Conservation (phyloP, 2,888 invertebrate genomes). For the Platypus cylindrus region DNA sequence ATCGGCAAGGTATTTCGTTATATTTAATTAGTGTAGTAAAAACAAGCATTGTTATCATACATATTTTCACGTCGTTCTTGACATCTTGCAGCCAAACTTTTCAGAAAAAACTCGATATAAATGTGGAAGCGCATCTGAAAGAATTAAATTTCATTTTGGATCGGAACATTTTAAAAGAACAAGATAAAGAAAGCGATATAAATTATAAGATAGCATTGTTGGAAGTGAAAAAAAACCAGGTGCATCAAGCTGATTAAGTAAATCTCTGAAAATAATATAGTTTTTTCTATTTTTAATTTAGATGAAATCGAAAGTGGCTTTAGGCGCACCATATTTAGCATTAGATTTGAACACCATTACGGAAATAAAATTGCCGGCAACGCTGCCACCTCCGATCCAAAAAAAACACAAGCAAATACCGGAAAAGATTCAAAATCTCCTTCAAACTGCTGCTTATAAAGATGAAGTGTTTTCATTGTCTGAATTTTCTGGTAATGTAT, state of each 20-base stretch:
- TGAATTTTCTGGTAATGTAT: slow-evolving; percentile 24
- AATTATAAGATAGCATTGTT: slow-evolving; percentile 40
- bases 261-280: neutral
- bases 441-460: slow-evolving; percentile 24
- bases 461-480: slow-evolving; percentile 28
- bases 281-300: slow-evolving; percentile 21
- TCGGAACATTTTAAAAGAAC: slow-evolving; percentile 33
- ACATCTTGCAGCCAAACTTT: too few relatives aligned
- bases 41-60: too few relatives aligned
- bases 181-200: slow-evolving; percentile 37
- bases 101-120: slow-evolving; percentile 9
- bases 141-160: slow-evolving; percentile 18
- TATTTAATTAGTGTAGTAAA: too few relatives aligned
- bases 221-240: slow-evolving; percentile 29
- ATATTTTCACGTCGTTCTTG: too few relatives aligned
- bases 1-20: too few relatives aligned
- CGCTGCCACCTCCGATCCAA: slow-evolving; percentile 28
- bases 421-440: slow-evolving; percentile 24
- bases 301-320: slow-evolving; percentile 41
- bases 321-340: slow-evolving; percentile 47
- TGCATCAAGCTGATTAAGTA: slow-evolving; percentile 12
- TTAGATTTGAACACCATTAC: slow-evolving; percentile 39
- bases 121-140: slow-evolving; percentile 12
- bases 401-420: slow-evolving; percentile 22
- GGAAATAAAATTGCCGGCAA: slow-evolving; percentile 32